Percentiles rank a stretch among this genome's conserved stretches.
These are phyloP conservation scores for Pocillopora meandrina DNA, from an alignment of 92 coral and sea anemone genomes.

Conservation along the genomic window DNA sequence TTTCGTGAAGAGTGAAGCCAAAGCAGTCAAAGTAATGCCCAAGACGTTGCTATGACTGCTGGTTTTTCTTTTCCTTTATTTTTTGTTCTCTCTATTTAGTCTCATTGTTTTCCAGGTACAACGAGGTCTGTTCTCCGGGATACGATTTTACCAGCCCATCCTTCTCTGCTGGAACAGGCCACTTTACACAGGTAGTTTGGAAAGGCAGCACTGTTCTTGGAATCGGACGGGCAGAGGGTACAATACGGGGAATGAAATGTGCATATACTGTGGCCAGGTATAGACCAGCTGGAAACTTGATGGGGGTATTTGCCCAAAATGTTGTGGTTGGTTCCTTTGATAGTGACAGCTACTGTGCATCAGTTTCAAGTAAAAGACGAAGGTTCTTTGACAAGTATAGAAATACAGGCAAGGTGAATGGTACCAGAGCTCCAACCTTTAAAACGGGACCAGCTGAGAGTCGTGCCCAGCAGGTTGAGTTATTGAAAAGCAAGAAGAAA, in stretches of 20 bases:
- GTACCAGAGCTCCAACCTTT: background rate
- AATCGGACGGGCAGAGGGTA: conserved; percentile 23
- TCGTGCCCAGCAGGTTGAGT: background rate
- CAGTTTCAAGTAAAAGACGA: background rate
- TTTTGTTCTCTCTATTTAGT: too few relatives aligned
- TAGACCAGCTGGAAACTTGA: conserved; percentile 43
- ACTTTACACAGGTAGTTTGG: conserved; percentile 66
- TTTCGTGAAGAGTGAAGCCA: too few relatives aligned
- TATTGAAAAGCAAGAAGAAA: background rate
- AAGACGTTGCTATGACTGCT: background rate
- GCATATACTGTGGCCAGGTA: conserved; percentile 47
- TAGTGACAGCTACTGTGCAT: conserved; percentile 7
- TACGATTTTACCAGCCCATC: conserved; percentile 14
- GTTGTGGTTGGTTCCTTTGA: conserved; percentile 14
- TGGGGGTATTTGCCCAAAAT: conserved; percentile 2
- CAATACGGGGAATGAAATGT: conserved; percentile 25
- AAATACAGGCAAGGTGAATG: background rate
- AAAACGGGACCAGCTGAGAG: background rate
- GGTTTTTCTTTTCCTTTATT: background rate
- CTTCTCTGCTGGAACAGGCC: conserved; percentile 21
- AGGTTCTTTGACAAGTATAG: background rate
- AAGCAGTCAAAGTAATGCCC: background rate
- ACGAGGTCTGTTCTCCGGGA: conserved; percentile 33
- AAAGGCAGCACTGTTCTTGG: conserved; percentile 36
- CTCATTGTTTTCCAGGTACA: conserved; percentile 30